These are phyloP conservation scores for Telmatochromis sp. DNA, from an alignment of 2,113 vertebrate species.

Conservation along the genomic window DNA sequence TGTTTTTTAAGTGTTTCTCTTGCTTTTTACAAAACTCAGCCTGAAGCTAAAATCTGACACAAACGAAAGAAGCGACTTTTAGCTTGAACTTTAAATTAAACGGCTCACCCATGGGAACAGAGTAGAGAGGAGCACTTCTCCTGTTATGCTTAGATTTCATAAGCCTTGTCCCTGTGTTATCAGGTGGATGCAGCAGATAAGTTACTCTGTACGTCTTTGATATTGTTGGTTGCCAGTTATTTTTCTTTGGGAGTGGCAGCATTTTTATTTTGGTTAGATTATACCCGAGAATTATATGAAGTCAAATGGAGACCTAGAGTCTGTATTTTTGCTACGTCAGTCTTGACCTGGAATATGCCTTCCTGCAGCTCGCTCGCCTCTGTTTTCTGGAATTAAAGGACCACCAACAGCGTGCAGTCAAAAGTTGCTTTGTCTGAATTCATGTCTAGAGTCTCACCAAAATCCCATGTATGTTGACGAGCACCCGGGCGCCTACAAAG, in stretches of 20 bases:
- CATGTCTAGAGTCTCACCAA: not conserved
- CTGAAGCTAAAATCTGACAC: not conserved
- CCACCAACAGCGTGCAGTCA: not conserved
- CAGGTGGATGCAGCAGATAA: not conserved
- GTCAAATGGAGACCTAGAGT: not conserved
- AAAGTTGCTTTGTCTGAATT: not conserved
- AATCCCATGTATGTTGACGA: not conserved
- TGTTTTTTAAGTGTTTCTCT: not conserved
- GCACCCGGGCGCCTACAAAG: not conserved
- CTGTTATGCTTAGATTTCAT: not conserved
- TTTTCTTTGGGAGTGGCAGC: not conserved
- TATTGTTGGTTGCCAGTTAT: not conserved
- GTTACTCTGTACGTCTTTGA: not conserved
- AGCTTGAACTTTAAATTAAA: not conserved
- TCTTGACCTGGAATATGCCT: not conserved
- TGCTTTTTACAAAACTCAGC: not conserved
- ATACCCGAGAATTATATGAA: not conserved
- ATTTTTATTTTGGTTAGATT: too few relatives aligned
- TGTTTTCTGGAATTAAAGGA: not conserved
- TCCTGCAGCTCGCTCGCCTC: not conserved
- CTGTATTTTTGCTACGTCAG: not conserved
- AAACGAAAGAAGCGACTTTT: not conserved
- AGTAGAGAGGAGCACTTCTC: not conserved
- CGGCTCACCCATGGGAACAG: rapidly evolving
- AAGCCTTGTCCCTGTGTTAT: not conserved